Evolutionary conservation across 2,888 invertebrate genomes (phyloP).

Genomic region (Malthinus seriepunctatus): DNA sequence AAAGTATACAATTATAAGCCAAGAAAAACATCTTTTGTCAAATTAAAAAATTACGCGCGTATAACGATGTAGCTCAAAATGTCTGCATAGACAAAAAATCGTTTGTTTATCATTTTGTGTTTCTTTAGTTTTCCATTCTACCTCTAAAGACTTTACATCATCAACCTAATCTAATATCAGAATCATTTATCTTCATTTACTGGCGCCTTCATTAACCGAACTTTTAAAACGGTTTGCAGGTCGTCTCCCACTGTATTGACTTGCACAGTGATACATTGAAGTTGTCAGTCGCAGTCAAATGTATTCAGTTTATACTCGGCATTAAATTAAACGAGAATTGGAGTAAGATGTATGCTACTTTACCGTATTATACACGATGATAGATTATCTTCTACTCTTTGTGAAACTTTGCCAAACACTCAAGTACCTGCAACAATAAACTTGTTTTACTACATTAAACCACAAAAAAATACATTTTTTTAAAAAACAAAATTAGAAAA

Average conservation of each 20-base stretch:
- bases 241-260: conserved; percentile 45
- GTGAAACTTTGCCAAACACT: background rate
- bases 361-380: conserved; percentile 44
- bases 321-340: conserved; percentile 50
- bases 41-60: conserved; percentile 5
- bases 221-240: conserved; percentile 53
- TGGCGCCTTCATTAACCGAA: conserved; percentile 55
- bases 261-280: conserved; percentile 48
- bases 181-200: conserved; percentile 58
- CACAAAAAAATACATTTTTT: too few relatives aligned
- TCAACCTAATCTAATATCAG: conserved; percentile 55
- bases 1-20: conserved; percentile 8
- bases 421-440: conserved; percentile 10
- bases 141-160: conserved; percentile 28
- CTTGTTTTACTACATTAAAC: background rate
- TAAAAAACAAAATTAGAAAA: background rate
- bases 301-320: conserved; percentile 48
- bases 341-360: conserved; percentile 47
- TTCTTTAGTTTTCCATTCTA: conserved; percentile 10
- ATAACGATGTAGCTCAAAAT: conserved; percentile 10
- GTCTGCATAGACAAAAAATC: conserved; percentile 14
- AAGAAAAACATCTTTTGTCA: conserved; percentile 8
- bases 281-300: conserved; percentile 52
- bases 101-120: conserved; percentile 10
- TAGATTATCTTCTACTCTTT: conserved; percentile 37